Evolutionary conservation across 2,888 invertebrate species (phyloP), one percentile per base, ranked within the genome.

Genomic region (Operophtera brumata): DNA sequence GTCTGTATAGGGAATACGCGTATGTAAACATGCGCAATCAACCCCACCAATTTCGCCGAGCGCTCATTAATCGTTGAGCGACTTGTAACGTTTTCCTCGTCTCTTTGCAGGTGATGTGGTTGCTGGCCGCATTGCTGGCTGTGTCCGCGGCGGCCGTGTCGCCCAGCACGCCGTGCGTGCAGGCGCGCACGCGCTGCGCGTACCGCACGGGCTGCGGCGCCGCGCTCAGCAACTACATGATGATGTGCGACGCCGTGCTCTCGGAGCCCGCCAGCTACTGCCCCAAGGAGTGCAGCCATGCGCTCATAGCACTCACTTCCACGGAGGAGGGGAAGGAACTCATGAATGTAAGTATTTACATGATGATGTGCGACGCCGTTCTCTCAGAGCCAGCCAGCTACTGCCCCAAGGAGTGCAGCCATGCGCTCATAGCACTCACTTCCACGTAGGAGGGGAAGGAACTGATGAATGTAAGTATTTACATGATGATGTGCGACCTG

Each of bases 371-470:
- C 75, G 93, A 93, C 7, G 92, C 92, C 5, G 93, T 94, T 28
- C 89, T 95, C 32, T 91, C 93, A 41, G 92, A 93, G 26, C 91
- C 84, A 34, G 90, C 78, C 68, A 86, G 70, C 65, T 75, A 77
- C 59, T 96, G 96, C 74, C 94, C 95, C 0, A 93, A 93, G 69
- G 88, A 91, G 46, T 96, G 96, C 78, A 93, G 94, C 67, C 92
- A 94, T 73, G 94, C 96, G 0, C 91, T 96, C 35, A 94, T 96
- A 39, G 95, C 96, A 0, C 91, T 96, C 39, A 94, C 94, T 0
- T 94, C 95, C 25, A 95, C 95, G 0, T 94, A 94, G 47, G 95
- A 96, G 75, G 96, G 96, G 47, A 93, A 94, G 71, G 93, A 93
- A 59, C 91, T 96, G 11, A 94, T 94, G 93, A 93, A 92, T 75